These are phyloP conservation scores for Siphlonurus alternatus DNA, from an alignment of 2,888 invertebrate species.

Conservation along the genomic window DNA sequence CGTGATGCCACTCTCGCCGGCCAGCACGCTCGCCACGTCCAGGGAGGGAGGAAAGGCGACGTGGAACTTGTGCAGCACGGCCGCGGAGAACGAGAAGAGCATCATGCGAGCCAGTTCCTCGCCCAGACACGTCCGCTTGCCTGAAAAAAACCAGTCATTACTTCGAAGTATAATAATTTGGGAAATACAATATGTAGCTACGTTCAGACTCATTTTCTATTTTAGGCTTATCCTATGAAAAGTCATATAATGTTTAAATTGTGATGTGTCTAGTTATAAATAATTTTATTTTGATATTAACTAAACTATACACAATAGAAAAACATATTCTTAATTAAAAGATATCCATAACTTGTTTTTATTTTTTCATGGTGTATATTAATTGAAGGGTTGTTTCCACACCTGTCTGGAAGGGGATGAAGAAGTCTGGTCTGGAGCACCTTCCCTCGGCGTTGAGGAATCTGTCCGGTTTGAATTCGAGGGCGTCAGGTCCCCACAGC, in stretches of 20 bases:
- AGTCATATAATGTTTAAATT: too few relatives aligned
- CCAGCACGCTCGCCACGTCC: conserved; percentile 35
- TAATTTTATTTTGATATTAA: too few relatives aligned
- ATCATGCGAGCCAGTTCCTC: conserved; percentile 66
- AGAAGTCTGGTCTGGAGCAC: conserved; percentile 44
- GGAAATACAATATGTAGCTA: too few relatives aligned
- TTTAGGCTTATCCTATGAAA: too few relatives aligned
- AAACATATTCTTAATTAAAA: too few relatives aligned
- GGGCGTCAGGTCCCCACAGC: conserved; percentile 47
- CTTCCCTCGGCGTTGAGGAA: conserved; percentile 47
- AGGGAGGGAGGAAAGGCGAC: conserved; percentile 24
- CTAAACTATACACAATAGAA: too few relatives aligned
- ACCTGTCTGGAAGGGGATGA: conserved; percentile 76
- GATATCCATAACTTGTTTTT: too few relatives aligned
- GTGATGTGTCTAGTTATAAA: too few relatives aligned
- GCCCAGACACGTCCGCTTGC: conserved; percentile 71
- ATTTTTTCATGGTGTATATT: too few relatives aligned
- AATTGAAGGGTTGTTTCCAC: too few relatives aligned
- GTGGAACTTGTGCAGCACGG: conserved; percentile 40
- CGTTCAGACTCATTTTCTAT: too few relatives aligned
- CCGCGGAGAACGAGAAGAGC: conserved; percentile 41
- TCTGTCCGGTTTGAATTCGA: conserved; percentile 43
- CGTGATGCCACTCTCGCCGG: conserved; percentile 58
- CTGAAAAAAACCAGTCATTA: conserved; percentile 29
- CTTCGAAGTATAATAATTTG: too few relatives aligned